Evolutionary conservation across 2,113 vertebrate genomes (phyloP).

Genomic region (Heteronetta atricapilla): DNA sequence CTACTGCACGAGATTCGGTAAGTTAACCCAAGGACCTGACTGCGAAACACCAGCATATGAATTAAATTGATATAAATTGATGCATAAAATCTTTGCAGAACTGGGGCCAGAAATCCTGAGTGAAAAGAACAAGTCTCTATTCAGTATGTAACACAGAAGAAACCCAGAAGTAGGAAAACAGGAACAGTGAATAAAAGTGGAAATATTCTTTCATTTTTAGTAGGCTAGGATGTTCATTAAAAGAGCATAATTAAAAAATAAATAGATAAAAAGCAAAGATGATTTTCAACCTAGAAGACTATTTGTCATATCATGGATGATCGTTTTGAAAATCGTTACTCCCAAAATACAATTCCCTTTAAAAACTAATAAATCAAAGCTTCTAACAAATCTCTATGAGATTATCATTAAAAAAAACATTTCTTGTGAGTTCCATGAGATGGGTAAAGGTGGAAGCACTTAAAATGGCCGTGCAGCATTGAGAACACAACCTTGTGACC

Average conservation of each 20-base stretch:
- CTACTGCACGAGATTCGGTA: not conserved
- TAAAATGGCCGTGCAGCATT: not conserved
- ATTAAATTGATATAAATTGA: not conserved
- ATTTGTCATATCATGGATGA: not conserved
- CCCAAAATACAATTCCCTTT: not conserved
- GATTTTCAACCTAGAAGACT: not conserved
- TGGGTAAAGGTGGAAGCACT: not conserved
- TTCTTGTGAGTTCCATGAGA: not conserved
- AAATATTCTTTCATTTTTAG: not conserved
- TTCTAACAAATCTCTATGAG: not conserved
- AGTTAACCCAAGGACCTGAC: not conserved
- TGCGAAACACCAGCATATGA: not conserved
- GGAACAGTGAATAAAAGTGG: not conserved
- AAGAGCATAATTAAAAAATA: not conserved
- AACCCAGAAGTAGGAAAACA: not conserved
- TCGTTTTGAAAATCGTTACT: not conserved
- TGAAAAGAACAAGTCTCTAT: not conserved
- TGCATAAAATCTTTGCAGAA: not conserved
- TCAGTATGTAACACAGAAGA: not conserved
- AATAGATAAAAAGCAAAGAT: not conserved
- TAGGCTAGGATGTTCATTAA: not conserved
- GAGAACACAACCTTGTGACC: not conserved
- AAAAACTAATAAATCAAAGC: not conserved
- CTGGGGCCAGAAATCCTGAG: not conserved
- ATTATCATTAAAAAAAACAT: not conserved